Evolutionary conservation across 2,113 vertebrate genomes (phyloP).

Genomic region (Mellivora capensis): DNA sequence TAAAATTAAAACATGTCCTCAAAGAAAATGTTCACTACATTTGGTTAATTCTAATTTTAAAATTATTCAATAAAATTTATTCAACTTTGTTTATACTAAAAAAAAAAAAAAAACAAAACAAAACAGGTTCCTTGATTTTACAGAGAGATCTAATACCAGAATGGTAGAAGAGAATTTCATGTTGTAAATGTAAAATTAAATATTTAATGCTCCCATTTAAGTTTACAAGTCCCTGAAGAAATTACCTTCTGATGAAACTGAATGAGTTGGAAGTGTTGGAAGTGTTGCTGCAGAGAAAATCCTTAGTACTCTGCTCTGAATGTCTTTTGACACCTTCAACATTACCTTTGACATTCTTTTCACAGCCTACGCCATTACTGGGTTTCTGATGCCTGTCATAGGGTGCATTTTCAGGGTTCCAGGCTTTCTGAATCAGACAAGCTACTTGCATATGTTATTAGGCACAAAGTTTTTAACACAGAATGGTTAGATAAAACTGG

Average conservation of each 20-base stretch:
- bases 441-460: constrained; percentile 66
- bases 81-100: constrained; percentile 40
- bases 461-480: constrained; percentile 41
- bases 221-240: constrained; percentile 56
- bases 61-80: constrained; percentile 33
- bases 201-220: constrained; percentile 61
- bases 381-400: constrained; percentile 33
- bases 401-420: constrained; percentile 36
- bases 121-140: constrained; percentile 26
- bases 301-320: neutral
- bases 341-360: constrained; percentile 30
- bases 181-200: constrained; percentile 59
- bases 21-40: neutral
- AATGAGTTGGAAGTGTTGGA: neutral
- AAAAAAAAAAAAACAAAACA: too few relatives aligned
- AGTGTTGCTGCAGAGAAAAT: neutral
- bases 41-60: neutral
- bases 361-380: neutral
- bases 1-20: neutral
- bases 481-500: constrained; percentile 51
- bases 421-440: constrained; percentile 29
- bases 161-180: constrained; percentile 24
- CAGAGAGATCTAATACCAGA: neutral
- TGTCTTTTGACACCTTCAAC: constrained; percentile 9
- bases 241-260: constrained; percentile 46